Evolutionary conservation across 2,113 vertebrate species (phyloP).

Genomic region (Gorsachius goisagi): DNA sequence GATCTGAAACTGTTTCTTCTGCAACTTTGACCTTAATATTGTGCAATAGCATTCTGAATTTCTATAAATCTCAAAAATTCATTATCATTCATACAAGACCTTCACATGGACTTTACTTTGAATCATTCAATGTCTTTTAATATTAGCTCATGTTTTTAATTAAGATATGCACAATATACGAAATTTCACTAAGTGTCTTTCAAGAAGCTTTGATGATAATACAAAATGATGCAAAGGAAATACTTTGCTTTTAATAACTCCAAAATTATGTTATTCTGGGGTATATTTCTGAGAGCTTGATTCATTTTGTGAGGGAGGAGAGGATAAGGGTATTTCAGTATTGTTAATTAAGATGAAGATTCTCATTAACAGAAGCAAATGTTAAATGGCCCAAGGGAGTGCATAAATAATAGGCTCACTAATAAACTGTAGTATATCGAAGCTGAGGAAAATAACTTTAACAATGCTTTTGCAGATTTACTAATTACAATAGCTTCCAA

Average conservation of each 20-base stretch:
- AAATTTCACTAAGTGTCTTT: constrained; percentile 12
- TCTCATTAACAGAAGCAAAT: constrained; percentile 60
- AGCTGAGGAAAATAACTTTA: constrained; percentile 47
- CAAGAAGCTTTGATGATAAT: constrained; percentile 37
- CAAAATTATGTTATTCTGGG: constrained; percentile 22
- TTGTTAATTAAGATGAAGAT: constrained; percentile 62
- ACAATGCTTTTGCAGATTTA: constrained; percentile 49
- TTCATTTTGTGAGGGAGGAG: background rate
- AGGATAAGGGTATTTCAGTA: background rate
- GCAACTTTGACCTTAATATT: background rate
- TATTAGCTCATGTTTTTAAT: constrained; percentile 32
- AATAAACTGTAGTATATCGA: constrained; percentile 37
- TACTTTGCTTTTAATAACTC: background rate
- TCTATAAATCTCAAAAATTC: background rate
- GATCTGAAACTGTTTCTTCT: background rate
- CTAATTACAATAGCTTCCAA: constrained; percentile 49
- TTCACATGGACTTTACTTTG: background rate
- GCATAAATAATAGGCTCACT: constrained; percentile 40
- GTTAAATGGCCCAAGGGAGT: constrained; percentile 24
- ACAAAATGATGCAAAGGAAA: background rate
- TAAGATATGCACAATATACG: background rate
- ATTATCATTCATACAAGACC: background rate
- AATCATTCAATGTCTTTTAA: background rate
- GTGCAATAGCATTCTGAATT: background rate
- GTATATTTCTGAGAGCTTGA: background rate